Evolutionary conservation across 2,797 vertebrate genomes (phyloP).

Genomic region (Lemur catta): DNA sequence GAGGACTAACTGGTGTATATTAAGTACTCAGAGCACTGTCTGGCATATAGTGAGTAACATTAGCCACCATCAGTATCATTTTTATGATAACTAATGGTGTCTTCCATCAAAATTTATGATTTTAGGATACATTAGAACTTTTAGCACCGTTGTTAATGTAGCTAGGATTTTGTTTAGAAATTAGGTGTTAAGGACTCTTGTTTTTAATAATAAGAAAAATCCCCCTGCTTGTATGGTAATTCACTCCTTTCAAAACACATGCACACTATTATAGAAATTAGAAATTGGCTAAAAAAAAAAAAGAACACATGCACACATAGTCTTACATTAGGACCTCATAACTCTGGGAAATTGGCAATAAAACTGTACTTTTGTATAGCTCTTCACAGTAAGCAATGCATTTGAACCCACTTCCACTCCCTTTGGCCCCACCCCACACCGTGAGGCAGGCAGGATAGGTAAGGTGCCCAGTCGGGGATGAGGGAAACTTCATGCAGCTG

Average conservation of each 20-base stretch:
- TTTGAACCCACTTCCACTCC: background rate
- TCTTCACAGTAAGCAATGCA: background rate
- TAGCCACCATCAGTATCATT: background rate
- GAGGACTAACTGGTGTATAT: background rate
- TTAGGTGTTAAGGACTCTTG: background rate
- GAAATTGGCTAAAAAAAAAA: background rate
- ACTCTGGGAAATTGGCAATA: background rate
- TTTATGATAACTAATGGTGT: slow-evolving; percentile 12
- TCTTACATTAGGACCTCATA: background rate
- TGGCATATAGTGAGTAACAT: background rate
- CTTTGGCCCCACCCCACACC: background rate
- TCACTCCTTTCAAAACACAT: slow-evolving; percentile 3
- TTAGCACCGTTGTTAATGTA: background rate
- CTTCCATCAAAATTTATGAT: background rate
- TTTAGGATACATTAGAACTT: background rate
- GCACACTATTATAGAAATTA: background rate
- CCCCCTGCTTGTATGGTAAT: background rate
- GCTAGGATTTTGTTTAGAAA: slow-evolving; percentile 40
- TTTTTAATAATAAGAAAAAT: slow-evolving; percentile 33
- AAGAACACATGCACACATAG: background rate
- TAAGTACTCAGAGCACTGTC: background rate
- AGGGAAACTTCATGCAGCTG: background rate
- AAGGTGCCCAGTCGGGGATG: background rate
- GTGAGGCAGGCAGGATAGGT: background rate
- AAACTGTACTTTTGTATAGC: background rate